phyloP scores from a whole-genome alignment of 2,113 vertebrate genomes.

The Eulemur rufifrons region DNA sequence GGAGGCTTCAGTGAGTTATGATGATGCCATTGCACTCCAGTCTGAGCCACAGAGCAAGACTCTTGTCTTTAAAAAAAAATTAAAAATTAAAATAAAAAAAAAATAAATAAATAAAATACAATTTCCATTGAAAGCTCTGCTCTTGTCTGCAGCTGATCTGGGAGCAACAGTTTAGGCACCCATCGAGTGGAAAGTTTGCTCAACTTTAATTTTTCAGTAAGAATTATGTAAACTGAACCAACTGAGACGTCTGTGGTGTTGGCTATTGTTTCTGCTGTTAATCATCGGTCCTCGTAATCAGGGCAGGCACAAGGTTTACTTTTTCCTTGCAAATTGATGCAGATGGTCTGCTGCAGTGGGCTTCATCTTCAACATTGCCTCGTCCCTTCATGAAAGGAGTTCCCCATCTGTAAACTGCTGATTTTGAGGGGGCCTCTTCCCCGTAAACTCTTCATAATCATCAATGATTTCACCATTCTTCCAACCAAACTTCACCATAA shows the following conservation, averaged over 20 bases:
- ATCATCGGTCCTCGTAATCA: neutral
- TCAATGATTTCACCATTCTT: neutral
- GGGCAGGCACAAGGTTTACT: neutral
- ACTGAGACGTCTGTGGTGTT: neutral
- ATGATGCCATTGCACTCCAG: no score
- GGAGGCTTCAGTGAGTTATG: no score
- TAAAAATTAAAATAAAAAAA: no score
- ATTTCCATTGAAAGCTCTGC: neutral
- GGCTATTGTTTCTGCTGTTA: neutral
- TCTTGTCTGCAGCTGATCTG: neutral
- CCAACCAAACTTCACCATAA: neutral
- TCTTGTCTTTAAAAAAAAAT: no score
- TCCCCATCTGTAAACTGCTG: neutral
- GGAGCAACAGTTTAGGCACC: neutral
- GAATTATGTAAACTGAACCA: neutral
- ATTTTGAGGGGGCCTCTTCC: neutral
- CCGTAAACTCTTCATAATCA: neutral
- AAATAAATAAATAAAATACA: no score
- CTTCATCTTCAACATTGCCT: neutral
- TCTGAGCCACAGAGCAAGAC: no score
- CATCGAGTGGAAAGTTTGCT: neutral
- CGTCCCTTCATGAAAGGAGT: neutral
- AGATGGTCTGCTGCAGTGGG: neutral
- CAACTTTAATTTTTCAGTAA: neutral
- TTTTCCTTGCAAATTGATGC: neutral